Evolutionary conservation across 2,113 vertebrate species (phyloP), one percentile per base, ranked within the genome.

Genomic region (Blennius ocellaris): DNA sequence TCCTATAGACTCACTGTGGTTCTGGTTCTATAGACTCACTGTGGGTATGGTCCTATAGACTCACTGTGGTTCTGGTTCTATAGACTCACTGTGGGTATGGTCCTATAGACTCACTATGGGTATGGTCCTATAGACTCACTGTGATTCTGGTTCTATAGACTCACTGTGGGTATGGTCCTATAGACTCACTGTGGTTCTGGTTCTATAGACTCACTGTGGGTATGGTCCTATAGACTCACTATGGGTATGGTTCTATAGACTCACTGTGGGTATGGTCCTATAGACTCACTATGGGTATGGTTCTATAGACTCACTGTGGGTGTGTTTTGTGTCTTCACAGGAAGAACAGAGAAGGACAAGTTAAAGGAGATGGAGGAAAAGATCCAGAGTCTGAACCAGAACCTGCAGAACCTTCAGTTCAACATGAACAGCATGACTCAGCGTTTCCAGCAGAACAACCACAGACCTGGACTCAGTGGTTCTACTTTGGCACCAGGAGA

Each of bases 331-430:
- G 40, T 43, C 59, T 45, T 16, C 30, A 0, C 66, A 96, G 96
- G 94, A 21, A 90, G 76, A 10, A 88, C 63, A 6, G 95, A 96
- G 1, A 83, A 58, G 0, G 95, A 95, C 57, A 96, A 95, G 85
- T 89, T 96, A 21, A 93, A 87, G 15, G 94, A 92, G 87, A 84
- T 97, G 75, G 97, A 98, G 81, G 95, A 96, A 60, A 95, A 94
- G 84, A 95, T 97, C 58, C 94, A 94, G 73, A 94, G 77, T 68
- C 87, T 99, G 84, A 95, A 93, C 6, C 94, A 94, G 83, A 95
- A 94, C 64, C 67, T 99, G 44, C 91, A 96, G 63, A 92, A 94
- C 69, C 87, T 99, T 21, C 95, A 94, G 59, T 91, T 93, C 7
- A 90, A 89, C 21, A 44, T 95, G 59, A 91, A 88, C 47, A 90